Evolutionary conservation across 2,113 vertebrate genomes (phyloP).

Genomic region (Felis chaus): DNA sequence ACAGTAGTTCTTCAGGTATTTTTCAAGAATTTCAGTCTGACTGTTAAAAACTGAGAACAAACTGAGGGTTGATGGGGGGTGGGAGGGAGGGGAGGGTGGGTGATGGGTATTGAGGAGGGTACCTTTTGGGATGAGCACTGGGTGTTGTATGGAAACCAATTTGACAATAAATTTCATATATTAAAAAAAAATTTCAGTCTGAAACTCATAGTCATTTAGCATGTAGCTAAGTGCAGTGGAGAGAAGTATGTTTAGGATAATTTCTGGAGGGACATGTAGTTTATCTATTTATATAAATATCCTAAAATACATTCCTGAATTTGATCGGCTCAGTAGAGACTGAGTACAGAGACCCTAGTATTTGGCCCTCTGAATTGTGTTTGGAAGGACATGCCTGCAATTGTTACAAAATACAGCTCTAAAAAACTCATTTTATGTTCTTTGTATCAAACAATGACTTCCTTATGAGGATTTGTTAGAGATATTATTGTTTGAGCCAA

Average conservation of each 20-base stretch:
- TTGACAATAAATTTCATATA: no score
- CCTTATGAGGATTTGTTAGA: slow-evolving; percentile 6
- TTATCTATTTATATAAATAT: neutral
- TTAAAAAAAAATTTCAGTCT: neutral
- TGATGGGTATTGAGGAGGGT: no score
- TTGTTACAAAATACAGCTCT: neutral
- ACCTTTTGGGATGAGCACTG: no score
- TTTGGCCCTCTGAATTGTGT: neutral
- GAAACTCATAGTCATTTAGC: neutral
- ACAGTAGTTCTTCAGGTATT: neutral
- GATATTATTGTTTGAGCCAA: slow-evolving; percentile 24
- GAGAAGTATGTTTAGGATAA: neutral
- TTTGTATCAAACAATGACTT: slow-evolving; percentile 23
- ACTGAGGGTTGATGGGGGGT: no score
- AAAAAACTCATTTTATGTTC: neutral
- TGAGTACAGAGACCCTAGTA: neutral
- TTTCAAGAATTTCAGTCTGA: slow-evolving; percentile 3
- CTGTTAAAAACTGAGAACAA: no score
- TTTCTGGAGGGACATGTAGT: neutral
- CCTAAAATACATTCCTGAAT: neutral
- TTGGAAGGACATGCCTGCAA: neutral
- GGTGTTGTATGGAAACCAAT: no score
- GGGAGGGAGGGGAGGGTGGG: no score
- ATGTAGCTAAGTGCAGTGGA: slow-evolving; percentile 4
- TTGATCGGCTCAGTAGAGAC: neutral